These are phyloP conservation scores for Punctoribates punctum DNA, from an alignment of 2,888 invertebrate genomes.

Conservation along the genomic window DNA sequence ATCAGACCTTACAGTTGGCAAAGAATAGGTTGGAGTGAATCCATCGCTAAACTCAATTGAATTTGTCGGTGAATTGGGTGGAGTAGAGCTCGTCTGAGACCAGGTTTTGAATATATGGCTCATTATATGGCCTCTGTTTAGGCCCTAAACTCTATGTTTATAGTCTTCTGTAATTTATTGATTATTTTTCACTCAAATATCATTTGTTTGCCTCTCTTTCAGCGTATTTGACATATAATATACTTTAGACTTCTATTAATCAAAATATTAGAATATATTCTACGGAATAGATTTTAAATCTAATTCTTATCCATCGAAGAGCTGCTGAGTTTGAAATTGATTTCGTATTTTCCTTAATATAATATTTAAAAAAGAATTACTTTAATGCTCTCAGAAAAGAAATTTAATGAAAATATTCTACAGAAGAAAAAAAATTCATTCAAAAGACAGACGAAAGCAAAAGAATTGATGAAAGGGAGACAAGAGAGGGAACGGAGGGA, in stretches of 20 bases:
- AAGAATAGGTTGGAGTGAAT: neutral
- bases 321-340: neutral
- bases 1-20: neutral
- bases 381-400: neutral
- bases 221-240: too few relatives aligned
- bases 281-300: neutral
- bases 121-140: neutral
- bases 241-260: too few relatives aligned
- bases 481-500: neutral
- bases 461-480: neutral
- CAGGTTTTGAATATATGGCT: conserved; percentile 8
- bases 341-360: conserved; percentile 2
- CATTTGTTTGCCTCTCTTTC: neutral
- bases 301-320: neutral
- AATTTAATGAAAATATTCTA: conserved; percentile 7
- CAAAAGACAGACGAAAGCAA: neutral
- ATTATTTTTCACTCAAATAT: neutral
- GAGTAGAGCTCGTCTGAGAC: neutral
- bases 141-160: neutral
- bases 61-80: neutral
- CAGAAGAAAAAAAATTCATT: neutral
- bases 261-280: too few relatives aligned
- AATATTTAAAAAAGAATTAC: conserved; percentile 16
- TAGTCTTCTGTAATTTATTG: neutral
- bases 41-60: neutral